Evolutionary conservation across 2,888 invertebrate genomes (phyloP).

Genomic region (Platycnemis pennipes): DNA sequence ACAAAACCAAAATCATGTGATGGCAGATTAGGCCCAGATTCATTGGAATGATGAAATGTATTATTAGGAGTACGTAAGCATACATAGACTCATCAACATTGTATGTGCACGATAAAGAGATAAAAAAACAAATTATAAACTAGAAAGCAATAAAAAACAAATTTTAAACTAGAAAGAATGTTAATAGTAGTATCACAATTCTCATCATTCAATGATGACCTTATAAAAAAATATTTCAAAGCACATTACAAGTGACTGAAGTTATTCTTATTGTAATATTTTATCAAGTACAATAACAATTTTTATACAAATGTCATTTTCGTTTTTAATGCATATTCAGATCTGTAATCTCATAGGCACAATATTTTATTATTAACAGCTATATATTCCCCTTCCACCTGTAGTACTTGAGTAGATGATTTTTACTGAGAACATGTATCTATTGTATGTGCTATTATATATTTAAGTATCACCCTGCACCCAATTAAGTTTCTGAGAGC

Average conservation of each 20-base stretch:
- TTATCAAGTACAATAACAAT: not conserved
- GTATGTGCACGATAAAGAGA: not conserved
- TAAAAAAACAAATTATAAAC: not conserved
- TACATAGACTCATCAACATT: not conserved
- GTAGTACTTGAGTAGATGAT: not conserved
- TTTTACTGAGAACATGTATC: not conserved
- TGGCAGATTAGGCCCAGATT: not conserved
- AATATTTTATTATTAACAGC: not conserved
- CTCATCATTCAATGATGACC: not conserved
- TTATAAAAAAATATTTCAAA: not conserved
- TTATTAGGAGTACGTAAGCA: not conserved
- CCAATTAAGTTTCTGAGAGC: not conserved
- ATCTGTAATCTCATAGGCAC: not conserved
- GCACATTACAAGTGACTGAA: not conserved
- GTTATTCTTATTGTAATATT: not conserved
- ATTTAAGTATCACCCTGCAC: not conserved
- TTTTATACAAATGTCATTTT: not conserved
- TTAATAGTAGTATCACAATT: not conserved
- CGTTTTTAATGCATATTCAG: not conserved
- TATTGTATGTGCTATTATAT: not conserved
- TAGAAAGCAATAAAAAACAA: too few species aligned
- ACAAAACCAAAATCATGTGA: too few species aligned
- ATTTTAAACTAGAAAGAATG: too few species aligned
- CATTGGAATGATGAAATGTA: not conserved
- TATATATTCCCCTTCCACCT: not conserved